A percentile compares a stretch with the other conserved stretches of the same genome.
Conservation (phyloP, 2,888 invertebrate genomes). For the Drosophila kuntzei region DNA sequence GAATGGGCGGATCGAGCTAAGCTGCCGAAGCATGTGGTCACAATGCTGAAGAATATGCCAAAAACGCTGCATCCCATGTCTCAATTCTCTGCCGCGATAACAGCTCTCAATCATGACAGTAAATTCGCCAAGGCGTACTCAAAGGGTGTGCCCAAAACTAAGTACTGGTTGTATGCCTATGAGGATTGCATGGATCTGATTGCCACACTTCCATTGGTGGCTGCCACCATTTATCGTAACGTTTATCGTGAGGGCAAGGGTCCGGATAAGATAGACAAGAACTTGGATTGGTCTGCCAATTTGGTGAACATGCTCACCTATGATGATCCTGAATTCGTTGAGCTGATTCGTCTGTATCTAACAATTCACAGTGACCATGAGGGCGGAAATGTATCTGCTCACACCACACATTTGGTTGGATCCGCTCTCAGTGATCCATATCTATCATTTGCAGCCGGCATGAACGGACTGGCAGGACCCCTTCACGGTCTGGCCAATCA, state of each 20-base stretch:
- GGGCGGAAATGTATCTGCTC: conserved; percentile 94
- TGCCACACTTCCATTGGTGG: conserved; percentile 92
- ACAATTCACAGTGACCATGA: conserved; percentile 93
- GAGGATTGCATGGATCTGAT: conserved; percentile 94
- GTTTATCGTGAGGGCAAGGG: conserved; percentile 17
- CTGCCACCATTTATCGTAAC: conserved; percentile 76
- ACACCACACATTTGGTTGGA: conserved; percentile 92
- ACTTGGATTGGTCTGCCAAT: conserved; percentile 26
- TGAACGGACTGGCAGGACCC: conserved; percentile 94
- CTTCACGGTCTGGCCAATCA: conserved; percentile 95
- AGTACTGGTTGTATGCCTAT: conserved; percentile 91
- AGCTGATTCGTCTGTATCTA: conserved; percentile 88
- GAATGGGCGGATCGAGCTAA: conserved; percentile 23
- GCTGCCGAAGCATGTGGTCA: conserved; percentile 4
- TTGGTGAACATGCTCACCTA: conserved; percentile 15
- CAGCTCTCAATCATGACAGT: conserved; percentile 91
- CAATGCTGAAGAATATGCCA: conserved; percentile 20
- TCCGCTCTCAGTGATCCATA: conserved; percentile 93
- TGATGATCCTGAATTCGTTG: conserved; percentile 84
- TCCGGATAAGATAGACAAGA: neutral
- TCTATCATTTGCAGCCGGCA: conserved; percentile 91
- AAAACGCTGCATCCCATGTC: conserved; percentile 85
- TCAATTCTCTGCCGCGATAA: conserved; percentile 91
- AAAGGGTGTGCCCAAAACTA: conserved; percentile 87
- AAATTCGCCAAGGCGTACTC: conserved; percentile 91